Base-by-base conservation (phyloP, 2,113 vertebrate genomes). In the Myrmecophaga tridactyla region DNA sequence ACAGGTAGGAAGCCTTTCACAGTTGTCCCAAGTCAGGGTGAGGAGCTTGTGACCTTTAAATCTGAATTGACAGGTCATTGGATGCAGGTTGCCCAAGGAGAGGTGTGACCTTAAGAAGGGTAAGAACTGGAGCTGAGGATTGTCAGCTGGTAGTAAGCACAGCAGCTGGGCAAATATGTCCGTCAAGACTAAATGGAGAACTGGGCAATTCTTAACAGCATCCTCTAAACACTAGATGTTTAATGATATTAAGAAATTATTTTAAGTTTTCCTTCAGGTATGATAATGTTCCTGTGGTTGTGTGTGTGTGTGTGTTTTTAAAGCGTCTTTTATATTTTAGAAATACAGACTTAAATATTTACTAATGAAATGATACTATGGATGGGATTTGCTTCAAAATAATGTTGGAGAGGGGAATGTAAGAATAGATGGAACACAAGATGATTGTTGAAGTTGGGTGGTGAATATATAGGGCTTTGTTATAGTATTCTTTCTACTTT, bases 331-430 rank as follows among this genome's bases (percentile, higher is more conserved):
- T 78, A 75, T 65, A 2, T 95, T 95, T 94, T 84, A 89, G 76
- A 67, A 56, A 82, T 20, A 90, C 63, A 39, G 20, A 51, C 51
- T 75, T 29, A 93, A 60, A 53, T 92, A 88, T 34, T 75, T 69
- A 17, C 13, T 41, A 7, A 86, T 60, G 31, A 90, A 95, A 86
- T 89, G 20, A 20, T 56, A 48, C 56, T 23, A 86, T 23, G 36
- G 43, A 36, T 87, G 56, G 20, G 39, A 76, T 65, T 96, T 75
- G 72, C 27, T 58, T 77, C 23, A 91, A 92, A 78, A 84, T 90
- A 83, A 27, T 27, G 15, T 8, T 43, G 65, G 31, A 48, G 34
- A 14, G 9, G 17, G 10, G 20, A 21, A 9, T 72, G 14, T 87
- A 70, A 31, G n/a, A 80, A 0, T 48, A 77, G 51, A 43, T 63